Conservation (phyloP, 1,140 invertebrate species). For the Parasteatoda tepidariorum region DNA sequence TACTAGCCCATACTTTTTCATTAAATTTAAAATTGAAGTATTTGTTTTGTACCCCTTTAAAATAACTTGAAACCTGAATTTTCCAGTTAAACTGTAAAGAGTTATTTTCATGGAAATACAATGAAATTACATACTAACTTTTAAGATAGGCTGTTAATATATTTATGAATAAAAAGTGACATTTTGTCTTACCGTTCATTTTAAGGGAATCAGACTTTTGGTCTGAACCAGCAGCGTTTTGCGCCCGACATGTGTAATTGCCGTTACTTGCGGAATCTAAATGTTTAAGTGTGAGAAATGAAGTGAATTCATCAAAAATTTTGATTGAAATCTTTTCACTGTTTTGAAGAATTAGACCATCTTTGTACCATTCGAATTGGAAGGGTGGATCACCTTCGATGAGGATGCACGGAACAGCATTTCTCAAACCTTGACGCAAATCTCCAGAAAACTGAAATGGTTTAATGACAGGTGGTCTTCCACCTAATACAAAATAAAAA, state of each 20-base stretch:
- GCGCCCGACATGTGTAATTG: slow-evolving; percentile 61
- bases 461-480: slow-evolving; percentile 16
- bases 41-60: too few relatives aligned
- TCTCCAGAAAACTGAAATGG: slow-evolving; percentile 66
- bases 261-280: slow-evolving; percentile 57
- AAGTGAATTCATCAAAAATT: slow-evolving; percentile 17
- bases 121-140: too few relatives aligned
- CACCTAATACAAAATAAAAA: background rate
- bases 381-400: slow-evolving; percentile 62
- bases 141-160: too few relatives aligned
- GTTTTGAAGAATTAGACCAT: background rate
- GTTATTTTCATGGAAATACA: too few relatives aligned
- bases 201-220: background rate
- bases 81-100: too few relatives aligned
- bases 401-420: slow-evolving; percentile 71
- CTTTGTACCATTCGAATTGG: slow-evolving; percentile 45
- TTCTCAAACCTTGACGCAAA: slow-evolving; percentile 76
- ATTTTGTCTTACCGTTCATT: slow-evolving; percentile 8
- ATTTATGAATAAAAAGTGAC: too few relatives aligned
- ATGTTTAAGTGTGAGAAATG: background rate
- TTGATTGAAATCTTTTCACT: background rate
- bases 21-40: too few relatives aligned
- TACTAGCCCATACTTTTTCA: too few relatives aligned
- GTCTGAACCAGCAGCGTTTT: slow-evolving; percentile 18
- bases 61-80: too few relatives aligned